A percentile compares a stretch with the other conserved stretches of the same genome.
Evolutionary conservation across 2,888 invertebrate genomes (phyloP).

Genomic region (Hypomecis atomaria): DNA sequence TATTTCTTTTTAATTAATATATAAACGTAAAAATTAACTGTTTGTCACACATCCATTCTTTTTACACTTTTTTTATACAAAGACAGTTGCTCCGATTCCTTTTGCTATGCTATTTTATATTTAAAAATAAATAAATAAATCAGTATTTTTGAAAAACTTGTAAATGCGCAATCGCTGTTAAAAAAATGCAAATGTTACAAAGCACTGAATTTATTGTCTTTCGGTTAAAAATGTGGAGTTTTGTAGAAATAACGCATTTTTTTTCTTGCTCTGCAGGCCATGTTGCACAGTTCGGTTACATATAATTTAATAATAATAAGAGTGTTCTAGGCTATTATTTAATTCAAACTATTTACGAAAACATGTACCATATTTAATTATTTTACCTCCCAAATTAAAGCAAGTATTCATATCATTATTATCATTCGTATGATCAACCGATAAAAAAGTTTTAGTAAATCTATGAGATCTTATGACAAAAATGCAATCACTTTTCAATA

Average conservation of each 20-base stretch:
- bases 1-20: conserved; percentile 60
- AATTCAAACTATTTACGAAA: no score
- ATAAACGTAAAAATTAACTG: conserved; percentile 82
- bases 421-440: background rate
- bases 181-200: conserved; percentile 28
- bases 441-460: background rate
- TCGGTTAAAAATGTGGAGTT: background rate
- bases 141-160: conserved; percentile 8
- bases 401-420: no score
- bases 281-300: background rate
- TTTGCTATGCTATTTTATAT: conserved; percentile 33
- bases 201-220: conserved; percentile 29
- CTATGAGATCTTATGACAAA: conserved; percentile 7
- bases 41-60: conserved; percentile 63
- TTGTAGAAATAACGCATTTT: conserved; percentile 9
- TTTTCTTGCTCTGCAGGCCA: conserved; percentile 12
- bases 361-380: no score
- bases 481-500: background rate
- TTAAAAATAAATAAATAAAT: conserved; percentile 13
- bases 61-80: conserved; percentile 43
- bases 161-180: conserved; percentile 17
- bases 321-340: no score
- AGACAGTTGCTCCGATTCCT: conserved; percentile 34
- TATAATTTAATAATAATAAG: no score
- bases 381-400: no score